phyloP scores from a whole-genome alignment of 2,888 invertebrate genomes.

The Hypercompe scribonia region DNA sequence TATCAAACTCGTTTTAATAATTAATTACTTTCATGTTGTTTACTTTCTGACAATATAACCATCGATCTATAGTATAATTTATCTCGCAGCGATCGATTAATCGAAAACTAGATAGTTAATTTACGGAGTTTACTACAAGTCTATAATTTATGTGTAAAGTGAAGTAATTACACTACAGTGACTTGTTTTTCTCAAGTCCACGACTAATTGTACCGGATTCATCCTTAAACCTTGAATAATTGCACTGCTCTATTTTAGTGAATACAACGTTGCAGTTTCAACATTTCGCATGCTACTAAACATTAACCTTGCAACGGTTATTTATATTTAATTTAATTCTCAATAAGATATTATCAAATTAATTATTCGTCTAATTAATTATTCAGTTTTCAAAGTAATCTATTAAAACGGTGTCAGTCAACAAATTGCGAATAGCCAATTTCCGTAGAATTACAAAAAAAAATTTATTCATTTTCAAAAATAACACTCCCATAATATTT shows the following conservation, averaged over 20 bases:
- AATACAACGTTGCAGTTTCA: constrained; percentile 44
- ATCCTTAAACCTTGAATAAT: constrained; percentile 59
- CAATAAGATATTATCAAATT: constrained; percentile 57
- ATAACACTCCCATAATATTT: constrained; percentile 37
- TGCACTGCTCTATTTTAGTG: constrained; percentile 50
- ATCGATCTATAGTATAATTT: constrained; percentile 34
- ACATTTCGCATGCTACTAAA: constrained; percentile 36
- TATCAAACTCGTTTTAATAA: constrained; percentile 32
- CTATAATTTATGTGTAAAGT: constrained; percentile 38
- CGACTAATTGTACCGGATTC: constrained; percentile 40
- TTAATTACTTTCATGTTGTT: constrained; percentile 33
- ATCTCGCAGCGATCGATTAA: constrained; percentile 44
- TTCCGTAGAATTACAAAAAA: constrained; percentile 37
- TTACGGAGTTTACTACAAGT: constrained; percentile 34
- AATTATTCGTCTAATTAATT: constrained; percentile 63
- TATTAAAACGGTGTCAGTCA: neutral
- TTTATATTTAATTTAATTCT: constrained; percentile 58
- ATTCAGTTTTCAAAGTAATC: constrained; percentile 30
- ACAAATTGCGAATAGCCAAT: constrained; percentile 24
- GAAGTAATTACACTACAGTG: constrained; percentile 60
- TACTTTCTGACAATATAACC: constrained; percentile 7
- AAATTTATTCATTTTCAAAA: constrained; percentile 43
- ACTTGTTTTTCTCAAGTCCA: constrained; percentile 62
- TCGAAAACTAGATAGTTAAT: constrained; percentile 37
- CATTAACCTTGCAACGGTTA: constrained; percentile 50